A percentile compares a stretch with the other conserved stretches of the same genome.
phyloP scores from a whole-genome alignment of 2,797 vertebrate species.

The Poecilia wingei region DNA sequence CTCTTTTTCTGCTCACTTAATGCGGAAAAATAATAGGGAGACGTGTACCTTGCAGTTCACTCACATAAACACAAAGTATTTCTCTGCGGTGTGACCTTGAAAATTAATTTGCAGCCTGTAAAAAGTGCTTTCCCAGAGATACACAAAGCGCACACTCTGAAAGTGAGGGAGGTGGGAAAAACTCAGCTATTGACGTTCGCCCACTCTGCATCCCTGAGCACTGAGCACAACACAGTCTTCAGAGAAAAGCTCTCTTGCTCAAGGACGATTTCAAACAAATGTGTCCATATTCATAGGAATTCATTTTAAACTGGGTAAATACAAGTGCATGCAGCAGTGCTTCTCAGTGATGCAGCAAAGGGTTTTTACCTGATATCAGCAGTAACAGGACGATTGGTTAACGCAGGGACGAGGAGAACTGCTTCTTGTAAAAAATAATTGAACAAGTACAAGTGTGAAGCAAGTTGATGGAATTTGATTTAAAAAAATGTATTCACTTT shows the following conservation, averaged over 20 bases:
- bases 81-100: slow-evolving; percentile 76
- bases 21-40: slow-evolving; percentile 31
- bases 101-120: slow-evolving; percentile 80
- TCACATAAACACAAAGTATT: slow-evolving; percentile 22
- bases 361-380: slow-evolving; percentile 33
- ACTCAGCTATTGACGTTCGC: slow-evolving; percentile 65
- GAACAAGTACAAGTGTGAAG: background rate
- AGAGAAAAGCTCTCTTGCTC: slow-evolving; percentile 49
- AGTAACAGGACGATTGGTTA: background rate
- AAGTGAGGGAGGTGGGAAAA: slow-evolving; percentile 38
- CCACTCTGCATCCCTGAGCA: slow-evolving; percentile 49
- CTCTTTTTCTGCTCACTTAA: slow-evolving; percentile 36
- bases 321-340: slow-evolving; percentile 21
- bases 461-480: background rate
- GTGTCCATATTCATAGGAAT: slow-evolving; percentile 31
- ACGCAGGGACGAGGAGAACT: background rate
- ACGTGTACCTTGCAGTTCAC: slow-evolving; percentile 12
- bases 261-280: slow-evolving; percentile 47
- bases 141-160: slow-evolving; percentile 10
- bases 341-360: slow-evolving; percentile 17
- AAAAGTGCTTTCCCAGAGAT: slow-evolving; percentile 76
- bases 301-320: slow-evolving; percentile 23
- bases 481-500: background rate
- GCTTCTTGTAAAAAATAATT: slow-evolving; percentile 1
- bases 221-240: slow-evolving; percentile 40